Percentiles rank a stretch among this genome's conserved stretches.
phyloP scores from a whole-genome alignment of 2,888 invertebrate species.

The Rhagonycha fulva region DNA sequence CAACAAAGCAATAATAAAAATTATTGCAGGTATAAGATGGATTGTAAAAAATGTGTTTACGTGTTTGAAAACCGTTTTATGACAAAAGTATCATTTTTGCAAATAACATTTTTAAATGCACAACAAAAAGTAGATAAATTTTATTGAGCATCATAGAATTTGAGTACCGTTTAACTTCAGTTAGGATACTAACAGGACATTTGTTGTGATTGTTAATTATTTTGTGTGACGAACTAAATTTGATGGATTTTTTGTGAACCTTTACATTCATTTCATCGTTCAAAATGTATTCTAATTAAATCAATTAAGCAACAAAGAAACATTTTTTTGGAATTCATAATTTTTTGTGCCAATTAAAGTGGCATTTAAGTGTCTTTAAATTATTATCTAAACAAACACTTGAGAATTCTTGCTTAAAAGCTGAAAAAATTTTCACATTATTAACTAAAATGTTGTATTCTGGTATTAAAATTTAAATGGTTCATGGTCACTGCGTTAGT shows the following conservation, averaged over 20 bases:
- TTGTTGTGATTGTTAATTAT: neutral
- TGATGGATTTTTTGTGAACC: neutral
- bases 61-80: neutral
- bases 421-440: neutral
- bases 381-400: neutral
- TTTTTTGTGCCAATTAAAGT: neutral
- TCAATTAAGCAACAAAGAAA: neutral
- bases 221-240: neutral
- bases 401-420: neutral
- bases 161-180: neutral
- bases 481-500: neutral
- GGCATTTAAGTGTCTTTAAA: neutral
- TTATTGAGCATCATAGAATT: neutral
- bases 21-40: neutral
- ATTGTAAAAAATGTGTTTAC: neutral
- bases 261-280: neutral
- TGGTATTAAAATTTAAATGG: neutral
- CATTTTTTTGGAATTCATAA: neutral
- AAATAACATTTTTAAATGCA: neutral
- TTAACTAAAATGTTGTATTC: neutral
- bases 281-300: neutral
- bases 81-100: neutral
- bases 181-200: neutral
- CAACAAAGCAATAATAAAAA: conserved; percentile 1
- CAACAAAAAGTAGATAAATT: neutral